Percentiles rank a stretch among this genome's conserved stretches.
These are phyloP conservation scores for Creontiades dilutus DNA, from an alignment of 2,888 invertebrate genomes.

Conservation along the genomic window DNA sequence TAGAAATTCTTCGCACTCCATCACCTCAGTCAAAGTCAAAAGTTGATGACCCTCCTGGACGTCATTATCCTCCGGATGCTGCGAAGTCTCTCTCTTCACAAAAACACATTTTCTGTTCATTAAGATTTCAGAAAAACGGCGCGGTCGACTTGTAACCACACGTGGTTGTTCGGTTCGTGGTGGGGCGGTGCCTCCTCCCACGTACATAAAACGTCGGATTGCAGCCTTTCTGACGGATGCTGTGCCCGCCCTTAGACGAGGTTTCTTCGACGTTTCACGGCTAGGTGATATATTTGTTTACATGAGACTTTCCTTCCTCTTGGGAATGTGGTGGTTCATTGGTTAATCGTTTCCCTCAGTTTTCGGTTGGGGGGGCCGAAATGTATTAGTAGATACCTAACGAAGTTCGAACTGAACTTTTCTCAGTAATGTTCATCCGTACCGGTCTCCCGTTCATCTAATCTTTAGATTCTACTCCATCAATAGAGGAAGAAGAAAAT, in stretches of 20 bases:
- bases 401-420: no score
- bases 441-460: no score
- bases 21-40: neutral
- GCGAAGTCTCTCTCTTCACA: slow-evolving; percentile 44
- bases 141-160: slow-evolving; percentile 51
- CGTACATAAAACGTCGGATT: slow-evolving; percentile 53
- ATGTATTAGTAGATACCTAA: slow-evolving; percentile 4
- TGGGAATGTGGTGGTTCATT: neutral
- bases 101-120: slow-evolving; percentile 67
- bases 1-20: slow-evolving; percentile 38
- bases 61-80: slow-evolving; percentile 66
- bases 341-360: neutral
- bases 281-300: slow-evolving; percentile 68
- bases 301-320: slow-evolving; percentile 62
- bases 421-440: no score
- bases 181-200: neutral
- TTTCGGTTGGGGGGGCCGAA: neutral
- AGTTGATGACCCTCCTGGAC: slow-evolving; percentile 69
- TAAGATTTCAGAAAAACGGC: slow-evolving; percentile 62
- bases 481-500: no score
- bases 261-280: slow-evolving; percentile 65
- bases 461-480: no score
- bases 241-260: slow-evolving; percentile 51
- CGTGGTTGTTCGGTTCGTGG: slow-evolving; percentile 40
- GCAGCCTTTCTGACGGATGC: slow-evolving; percentile 58